Base-by-base conservation (phyloP, 2,797 vertebrate genomes). In the Sorex maritimensis region DNA sequence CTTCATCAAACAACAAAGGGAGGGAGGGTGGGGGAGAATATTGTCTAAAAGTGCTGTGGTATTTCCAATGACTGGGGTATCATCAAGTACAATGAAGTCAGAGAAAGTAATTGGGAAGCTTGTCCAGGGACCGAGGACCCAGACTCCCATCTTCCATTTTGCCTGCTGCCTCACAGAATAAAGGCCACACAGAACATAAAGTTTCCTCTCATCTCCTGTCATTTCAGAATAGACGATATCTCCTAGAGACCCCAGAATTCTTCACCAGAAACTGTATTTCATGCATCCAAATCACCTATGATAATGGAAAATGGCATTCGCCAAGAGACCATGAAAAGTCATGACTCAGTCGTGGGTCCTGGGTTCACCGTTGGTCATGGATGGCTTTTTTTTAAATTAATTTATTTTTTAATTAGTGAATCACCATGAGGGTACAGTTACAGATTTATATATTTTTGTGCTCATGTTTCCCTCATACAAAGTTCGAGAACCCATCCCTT, bases 111-210 rank as follows among this genome's bases (percentile, higher is more conserved):
- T 61, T 61, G 21, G 6, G 5, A 19, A 21, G 58, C 17, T 23
- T 61, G 49, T 52, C 49, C 2, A 7, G 21, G 21, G 52, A 28
- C 6, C 3, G 0, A 90, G 17, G 14, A 63, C 30, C n/a, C 3
- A n/a, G 30, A 17, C 7, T 24, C 10, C 10, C 24, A 6, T 14
- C 2, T 1, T 0, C 17, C 7, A 6, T 61, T 19, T 5, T 6
- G 9, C 10, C 8, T 24, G 8, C 58, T 52, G 6, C 24, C 1
- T 4, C 34, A 65, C n/a, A 5, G 5, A 23, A 49, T 4, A 12
- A 88, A 75, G 0, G 14, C 23, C 49, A 71, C 19, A 1, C 13
- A 77, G 13, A 17, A 14, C 12, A 41, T 30, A 88, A 10, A 1
- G 3, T n/a, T 69, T 44, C 41, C 10, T 26, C 24, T 46, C 3